Percentiles rank a stretch among this genome's conserved stretches.
These are phyloP conservation scores for Macrocentrus cingulum DNA, from an alignment of 1,140 invertebrate species.

Conservation along the genomic window DNA sequence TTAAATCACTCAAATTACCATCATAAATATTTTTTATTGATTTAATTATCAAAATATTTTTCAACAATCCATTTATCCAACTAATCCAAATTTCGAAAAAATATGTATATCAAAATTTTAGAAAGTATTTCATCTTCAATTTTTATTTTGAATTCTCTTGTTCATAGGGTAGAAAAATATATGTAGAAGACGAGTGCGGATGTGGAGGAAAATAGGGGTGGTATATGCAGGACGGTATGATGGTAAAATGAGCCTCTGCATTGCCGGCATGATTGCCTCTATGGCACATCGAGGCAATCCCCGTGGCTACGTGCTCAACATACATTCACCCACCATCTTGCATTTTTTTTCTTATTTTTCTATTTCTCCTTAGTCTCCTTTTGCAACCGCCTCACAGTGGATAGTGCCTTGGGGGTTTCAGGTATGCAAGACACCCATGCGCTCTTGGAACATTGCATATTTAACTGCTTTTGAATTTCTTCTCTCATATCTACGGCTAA, in stretches of 20 bases:
- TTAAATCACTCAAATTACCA: no score
- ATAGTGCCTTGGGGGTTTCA: constrained; percentile 41
- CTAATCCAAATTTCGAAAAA: no score
- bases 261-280: constrained; percentile 60
- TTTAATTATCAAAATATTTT: no score
- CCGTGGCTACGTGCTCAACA: constrained; percentile 59
- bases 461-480: constrained; percentile 45
- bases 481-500: constrained; percentile 43
- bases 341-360: constrained; percentile 21
- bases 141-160: no score
- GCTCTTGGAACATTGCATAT: constrained; percentile 41
- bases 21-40: no score
- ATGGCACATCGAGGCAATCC: constrained; percentile 61
- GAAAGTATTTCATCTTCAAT: no score
- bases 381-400: constrained; percentile 1
- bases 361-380: constrained; percentile 16
- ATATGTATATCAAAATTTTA: no score
- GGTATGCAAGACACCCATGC: constrained; percentile 43
- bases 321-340: constrained; percentile 57
- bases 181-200: constrained; percentile 25
- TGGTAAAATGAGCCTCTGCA: constrained; percentile 57
- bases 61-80: no score
- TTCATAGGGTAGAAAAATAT: no score
- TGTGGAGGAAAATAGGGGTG: constrained; percentile 33
- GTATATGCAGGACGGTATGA: constrained; percentile 48